Conservation (phyloP, 2,113 vertebrate genomes). For the Lichenostomus cassidix region DNA sequence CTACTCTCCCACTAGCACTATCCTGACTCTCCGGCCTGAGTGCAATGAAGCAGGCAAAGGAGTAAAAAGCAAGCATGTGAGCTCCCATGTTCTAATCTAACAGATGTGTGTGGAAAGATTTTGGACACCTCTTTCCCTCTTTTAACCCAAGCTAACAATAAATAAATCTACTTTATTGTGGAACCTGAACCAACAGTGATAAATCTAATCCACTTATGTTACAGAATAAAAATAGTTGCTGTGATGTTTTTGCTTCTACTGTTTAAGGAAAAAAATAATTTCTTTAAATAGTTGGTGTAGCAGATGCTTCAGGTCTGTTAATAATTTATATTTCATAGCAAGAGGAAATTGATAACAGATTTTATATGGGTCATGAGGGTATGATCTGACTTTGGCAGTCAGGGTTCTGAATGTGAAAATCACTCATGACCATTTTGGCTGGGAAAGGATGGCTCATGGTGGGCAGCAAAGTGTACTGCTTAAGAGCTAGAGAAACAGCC, state of each 20-base stretch:
- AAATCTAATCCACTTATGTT: slow-evolving; percentile 42
- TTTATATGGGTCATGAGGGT: background rate
- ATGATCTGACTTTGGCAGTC: background rate
- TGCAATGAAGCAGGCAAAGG: background rate
- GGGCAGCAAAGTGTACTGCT: background rate
- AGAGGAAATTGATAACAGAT: slow-evolving; percentile 15
- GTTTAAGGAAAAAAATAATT: background rate
- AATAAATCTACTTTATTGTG: slow-evolving; percentile 21
- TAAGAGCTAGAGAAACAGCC: background rate
- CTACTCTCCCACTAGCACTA: background rate
- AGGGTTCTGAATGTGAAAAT: background rate
- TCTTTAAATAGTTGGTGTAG: background rate
- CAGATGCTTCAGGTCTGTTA: background rate
- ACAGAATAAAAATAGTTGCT: slow-evolving; percentile 7
- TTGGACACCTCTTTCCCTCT: background rate
- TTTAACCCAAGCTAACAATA: slow-evolving; percentile 14
- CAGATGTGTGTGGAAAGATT: background rate
- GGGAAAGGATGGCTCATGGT: background rate
- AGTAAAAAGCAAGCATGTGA: background rate
- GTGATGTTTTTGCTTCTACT: slow-evolving; percentile 1
- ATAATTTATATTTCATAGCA: slow-evolving; percentile 15
- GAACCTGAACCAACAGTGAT: slow-evolving; percentile 42
- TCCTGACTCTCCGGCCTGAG: background rate
- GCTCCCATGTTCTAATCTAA: background rate
- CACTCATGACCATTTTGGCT: background rate